These are phyloP conservation scores for Thinocorus orbignyianus DNA, from an alignment of 2,113 vertebrate species.

Conservation along the genomic window DNA sequence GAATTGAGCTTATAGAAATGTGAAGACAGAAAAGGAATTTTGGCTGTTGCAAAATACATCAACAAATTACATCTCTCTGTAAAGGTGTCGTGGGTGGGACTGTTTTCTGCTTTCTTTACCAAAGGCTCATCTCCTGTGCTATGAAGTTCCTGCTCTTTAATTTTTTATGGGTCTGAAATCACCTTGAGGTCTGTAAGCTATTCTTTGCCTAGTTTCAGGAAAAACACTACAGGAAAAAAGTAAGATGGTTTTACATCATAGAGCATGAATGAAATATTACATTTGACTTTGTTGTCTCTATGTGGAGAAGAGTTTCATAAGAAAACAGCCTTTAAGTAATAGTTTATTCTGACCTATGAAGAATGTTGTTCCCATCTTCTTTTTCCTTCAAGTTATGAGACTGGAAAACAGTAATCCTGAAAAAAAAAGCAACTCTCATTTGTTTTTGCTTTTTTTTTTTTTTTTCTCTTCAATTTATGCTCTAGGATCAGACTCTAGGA, in stretches of 20 bases:
- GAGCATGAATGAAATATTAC: neutral
- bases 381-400: neutral
- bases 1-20: neutral
- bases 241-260: neutral
- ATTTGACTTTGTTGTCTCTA: neutral
- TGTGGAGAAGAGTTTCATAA: neutral
- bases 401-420: neutral
- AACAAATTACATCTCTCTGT: neutral
- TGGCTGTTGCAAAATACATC: neutral
- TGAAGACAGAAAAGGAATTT: neutral
- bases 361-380: neutral
- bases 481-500: neutral
- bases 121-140: neutral
- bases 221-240: neutral
- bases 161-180: neutral
- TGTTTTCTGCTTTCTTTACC: neutral
- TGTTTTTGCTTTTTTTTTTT: rapidly evolving
- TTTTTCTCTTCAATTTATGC: too few relatives aligned
- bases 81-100: neutral
- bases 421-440: neutral
- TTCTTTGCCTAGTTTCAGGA: neutral
- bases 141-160: neutral
- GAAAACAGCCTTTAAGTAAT: neutral
- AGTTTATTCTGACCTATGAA: neutral
- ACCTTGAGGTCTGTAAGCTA: neutral